These are phyloP conservation scores for Eurystomus gularis DNA, from an alignment of 2,113 vertebrate genomes.

Conservation along the genomic window DNA sequence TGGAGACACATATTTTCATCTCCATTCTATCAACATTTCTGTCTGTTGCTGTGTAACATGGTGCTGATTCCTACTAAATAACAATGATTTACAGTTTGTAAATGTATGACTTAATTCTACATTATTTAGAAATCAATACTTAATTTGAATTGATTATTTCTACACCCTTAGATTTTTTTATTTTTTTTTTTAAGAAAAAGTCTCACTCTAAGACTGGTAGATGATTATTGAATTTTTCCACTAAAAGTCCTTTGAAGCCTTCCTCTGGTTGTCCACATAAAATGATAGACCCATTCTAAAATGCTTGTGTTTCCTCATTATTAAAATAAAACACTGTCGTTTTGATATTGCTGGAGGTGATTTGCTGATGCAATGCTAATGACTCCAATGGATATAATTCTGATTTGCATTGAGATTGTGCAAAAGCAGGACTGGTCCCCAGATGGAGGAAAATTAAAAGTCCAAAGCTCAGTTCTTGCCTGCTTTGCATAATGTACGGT, in stretches of 20 bases:
- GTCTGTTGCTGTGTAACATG: not conserved
- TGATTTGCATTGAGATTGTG: conserved; percentile 31
- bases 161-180: not conserved
- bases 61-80: conserved; percentile 37
- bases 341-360: conserved; percentile 31
- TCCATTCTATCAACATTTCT: not conserved
- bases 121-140: conserved; percentile 58
- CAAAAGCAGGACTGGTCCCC: conserved; percentile 49
- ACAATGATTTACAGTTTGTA: conserved; percentile 55
- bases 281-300: not conserved
- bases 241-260: not conserved
- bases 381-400: conserved; percentile 31
- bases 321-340: not conserved
- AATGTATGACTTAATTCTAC: conserved; percentile 45
- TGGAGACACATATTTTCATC: not conserved
- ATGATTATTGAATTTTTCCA: not conserved
- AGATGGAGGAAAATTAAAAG: conserved; percentile 50
- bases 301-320: conserved; percentile 6
- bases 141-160: conserved; percentile 67
- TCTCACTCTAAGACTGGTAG: conserved; percentile 2
- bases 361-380: conserved; percentile 56
- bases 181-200: not conserved
- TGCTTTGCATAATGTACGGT: conserved; percentile 38
- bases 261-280: not conserved
- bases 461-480: not conserved